phyloP scores from a whole-genome alignment of 2,888 invertebrate species.

The Lysandra coridon region DNA sequence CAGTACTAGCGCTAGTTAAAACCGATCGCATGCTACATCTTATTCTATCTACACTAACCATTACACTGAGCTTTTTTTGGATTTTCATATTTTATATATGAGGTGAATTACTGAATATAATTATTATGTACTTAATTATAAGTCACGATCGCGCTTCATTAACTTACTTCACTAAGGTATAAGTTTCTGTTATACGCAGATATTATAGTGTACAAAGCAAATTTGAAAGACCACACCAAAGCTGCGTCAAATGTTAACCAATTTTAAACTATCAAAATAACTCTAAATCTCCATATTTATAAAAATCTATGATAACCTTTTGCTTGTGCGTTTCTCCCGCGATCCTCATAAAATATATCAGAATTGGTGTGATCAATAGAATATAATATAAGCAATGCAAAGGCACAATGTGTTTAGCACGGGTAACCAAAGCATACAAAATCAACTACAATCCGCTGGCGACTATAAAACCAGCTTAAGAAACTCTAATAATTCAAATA shows the following conservation, averaged over 20 bases:
- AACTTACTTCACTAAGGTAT: not conserved
- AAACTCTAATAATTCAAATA: constrained; percentile 21
- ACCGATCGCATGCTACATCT: not conserved
- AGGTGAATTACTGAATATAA: not conserved
- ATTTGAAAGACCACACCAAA: constrained; percentile 18
- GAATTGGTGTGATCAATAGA: constrained; percentile 18
- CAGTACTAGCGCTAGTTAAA: not conserved
- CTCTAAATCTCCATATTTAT: not conserved
- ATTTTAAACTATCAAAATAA: not conserved
- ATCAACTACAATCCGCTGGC: constrained; percentile 23
- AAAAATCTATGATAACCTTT: not conserved
- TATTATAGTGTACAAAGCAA: constrained; percentile 15
- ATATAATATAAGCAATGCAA: constrained; percentile 33
- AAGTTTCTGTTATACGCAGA: not conserved
- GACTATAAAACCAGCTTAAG: constrained; percentile 12
- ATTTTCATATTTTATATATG: constrained; percentile 7
- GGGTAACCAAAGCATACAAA: constrained; percentile 36
- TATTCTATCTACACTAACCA: not conserved
- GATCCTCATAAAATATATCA: not conserved
- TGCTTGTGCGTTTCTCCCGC: not conserved
- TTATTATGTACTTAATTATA: constrained; percentile 16
- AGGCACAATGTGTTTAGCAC: constrained; percentile 43
- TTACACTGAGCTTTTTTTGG: constrained; percentile 15
- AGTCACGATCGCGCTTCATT: constrained; percentile 25
- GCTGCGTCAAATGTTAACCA: not conserved